Evolutionary conservation across 2,113 vertebrate genomes (phyloP), one percentile per base, ranked within the genome.

Genomic region (Bostrychus sinensis): DNA sequence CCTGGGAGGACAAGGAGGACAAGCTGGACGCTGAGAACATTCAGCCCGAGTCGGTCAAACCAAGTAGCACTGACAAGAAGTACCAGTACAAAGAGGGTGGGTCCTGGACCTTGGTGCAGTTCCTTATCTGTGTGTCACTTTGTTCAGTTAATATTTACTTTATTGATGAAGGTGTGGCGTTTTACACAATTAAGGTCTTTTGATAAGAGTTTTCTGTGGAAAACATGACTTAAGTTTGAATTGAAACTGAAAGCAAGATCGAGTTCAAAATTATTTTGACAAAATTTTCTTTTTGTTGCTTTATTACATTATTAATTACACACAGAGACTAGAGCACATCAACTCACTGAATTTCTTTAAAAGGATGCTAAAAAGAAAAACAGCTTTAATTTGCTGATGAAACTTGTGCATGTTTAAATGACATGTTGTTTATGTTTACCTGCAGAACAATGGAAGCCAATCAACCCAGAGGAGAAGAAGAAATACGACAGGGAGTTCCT

Each of bases 51-150:
- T 4, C 78, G 56, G 17, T 65, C 0, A 50, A 75, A 1, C 19
- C 61, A 0, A 66, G 43, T 1, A 30, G 71, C n/a, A 74, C 85
- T 2, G 87, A 95, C 55, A 96, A 92, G 88, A 98, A 96, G 64
- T 98, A 98, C 53, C 93, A 95, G 71, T 98, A 98, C 80, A 99
- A 98, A 91, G 94, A 93, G 86, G 97, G 97, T 99, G 84, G 75
- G 93, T 63, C 38, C 55, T 74, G 56, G 46, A 68, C 43, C 23
- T 56, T 56, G 25, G 62, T 46, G 39, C 41, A 13, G 32, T 9
- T 46, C 4, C 34, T 70, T 32, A 69, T 78, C 63, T 4, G 7
- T 62, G 16, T 43, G 42, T 45, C 46, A 9, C 14, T 13, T 34
- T 7, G 51, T 28, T 12, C 1, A 1, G 2, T 30, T 54, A 46